These are phyloP conservation scores for Elmis aenea DNA, from an alignment of 2,888 invertebrate genomes.

Conservation along the genomic window DNA sequence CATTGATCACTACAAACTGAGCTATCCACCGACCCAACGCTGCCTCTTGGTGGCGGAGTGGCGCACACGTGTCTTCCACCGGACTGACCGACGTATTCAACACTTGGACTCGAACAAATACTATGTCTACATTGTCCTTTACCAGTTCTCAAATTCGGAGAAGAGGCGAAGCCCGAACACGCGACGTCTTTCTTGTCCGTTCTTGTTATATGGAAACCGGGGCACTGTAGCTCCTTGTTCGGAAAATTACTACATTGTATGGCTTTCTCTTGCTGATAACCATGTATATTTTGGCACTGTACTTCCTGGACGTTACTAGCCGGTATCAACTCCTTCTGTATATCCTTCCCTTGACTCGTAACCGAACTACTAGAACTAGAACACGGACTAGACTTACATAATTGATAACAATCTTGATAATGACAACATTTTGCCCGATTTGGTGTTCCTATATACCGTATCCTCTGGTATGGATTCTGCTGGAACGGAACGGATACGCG, in stretches of 20 bases:
- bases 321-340: constrained; percentile 26
- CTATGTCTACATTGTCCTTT: constrained; percentile 44
- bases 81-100: constrained; percentile 60
- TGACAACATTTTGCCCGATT: constrained; percentile 43
- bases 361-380: constrained; percentile 51
- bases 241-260: constrained; percentile 41
- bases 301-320: constrained; percentile 32
- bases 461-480: constrained; percentile 43
- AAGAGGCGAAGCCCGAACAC: constrained; percentile 36
- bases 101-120: constrained; percentile 48
- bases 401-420: constrained; percentile 41
- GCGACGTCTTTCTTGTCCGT: constrained; percentile 30
- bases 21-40: constrained; percentile 34
- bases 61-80: constrained; percentile 54
- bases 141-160: constrained; percentile 32
- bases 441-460: constrained; percentile 41
- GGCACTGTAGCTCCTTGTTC: constrained; percentile 30
- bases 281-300: constrained; percentile 43
- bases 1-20: constrained; percentile 38
- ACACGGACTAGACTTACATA: constrained; percentile 47
- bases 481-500: constrained; percentile 50
- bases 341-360: constrained; percentile 44
- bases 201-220: constrained; percentile 33
- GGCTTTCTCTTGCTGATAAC: constrained; percentile 44
- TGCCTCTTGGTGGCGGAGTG: constrained; percentile 43